Conservation (phyloP, 1,140 invertebrate genomes). For the Hormaphis cornu region DNA sequence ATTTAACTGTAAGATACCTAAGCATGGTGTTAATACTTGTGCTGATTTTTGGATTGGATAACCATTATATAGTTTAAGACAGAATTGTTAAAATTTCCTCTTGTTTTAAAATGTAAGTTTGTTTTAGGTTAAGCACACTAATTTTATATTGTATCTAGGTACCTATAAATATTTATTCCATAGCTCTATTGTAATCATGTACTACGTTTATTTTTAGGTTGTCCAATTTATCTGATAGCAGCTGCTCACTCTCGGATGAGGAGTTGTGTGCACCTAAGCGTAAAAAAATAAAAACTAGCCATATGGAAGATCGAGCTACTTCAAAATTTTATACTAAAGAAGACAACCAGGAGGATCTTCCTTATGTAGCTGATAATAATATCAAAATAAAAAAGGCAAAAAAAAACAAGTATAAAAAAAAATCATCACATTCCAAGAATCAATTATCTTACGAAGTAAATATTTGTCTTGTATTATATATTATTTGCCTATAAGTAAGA, state of each 20-base stretch:
- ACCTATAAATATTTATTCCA: too few species aligned
- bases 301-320: neutral
- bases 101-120: too few species aligned
- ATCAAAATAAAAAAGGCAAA: neutral
- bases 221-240: constrained; percentile 9
- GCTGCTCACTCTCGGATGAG: neutral
- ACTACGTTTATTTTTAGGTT: too few species aligned
- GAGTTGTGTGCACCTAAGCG: neutral
- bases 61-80: too few species aligned
- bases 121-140: too few species aligned
- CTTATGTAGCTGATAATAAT: constrained; percentile 17
- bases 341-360: neutral
- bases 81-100: too few species aligned
- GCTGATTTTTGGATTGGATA: too few species aligned
- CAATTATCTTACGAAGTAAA: neutral
- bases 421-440: neutral
- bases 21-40: too few species aligned
- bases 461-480: neutral
- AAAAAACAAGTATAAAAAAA: neutral
- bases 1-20: too few species aligned
- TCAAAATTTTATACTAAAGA: constrained; percentile 24
- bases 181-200: too few species aligned
- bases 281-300: neutral
- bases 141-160: too few species aligned
- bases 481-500: neutral